Conservation (phyloP, 2,888 invertebrate genomes). For the Apamea crenata region DNA sequence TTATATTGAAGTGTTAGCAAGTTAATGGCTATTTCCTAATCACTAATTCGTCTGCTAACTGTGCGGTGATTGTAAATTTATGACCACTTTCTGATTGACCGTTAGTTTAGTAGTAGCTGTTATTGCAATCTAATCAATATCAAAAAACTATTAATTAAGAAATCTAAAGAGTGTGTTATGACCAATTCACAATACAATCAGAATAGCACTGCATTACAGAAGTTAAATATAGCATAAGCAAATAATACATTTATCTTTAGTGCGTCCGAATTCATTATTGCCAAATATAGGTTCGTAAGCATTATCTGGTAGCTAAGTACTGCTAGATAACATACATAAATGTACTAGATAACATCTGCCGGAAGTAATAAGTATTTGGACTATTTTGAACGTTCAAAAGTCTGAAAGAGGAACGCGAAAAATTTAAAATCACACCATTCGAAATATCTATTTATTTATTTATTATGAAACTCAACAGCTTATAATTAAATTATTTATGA, state of each 20-base stretch:
- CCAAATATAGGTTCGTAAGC: neutral
- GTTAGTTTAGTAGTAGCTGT: neutral
- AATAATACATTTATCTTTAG: neutral
- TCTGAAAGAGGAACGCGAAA: neutral
- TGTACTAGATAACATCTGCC: neutral
- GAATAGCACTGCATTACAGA: neutral
- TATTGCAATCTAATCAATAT: constrained; percentile 9
- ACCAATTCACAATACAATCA: constrained; percentile 4
- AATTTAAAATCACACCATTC: neutral
- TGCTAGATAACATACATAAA: neutral
- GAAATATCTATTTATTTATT: neutral
- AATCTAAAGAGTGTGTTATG: neutral
- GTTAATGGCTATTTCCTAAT: neutral
- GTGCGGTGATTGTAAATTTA: neutral
- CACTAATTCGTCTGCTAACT: neutral
- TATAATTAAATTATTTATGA: too few relatives aligned
- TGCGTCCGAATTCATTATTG: neutral
- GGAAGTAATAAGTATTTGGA: neutral
- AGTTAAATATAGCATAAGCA: neutral
- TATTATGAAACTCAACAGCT: too few relatives aligned
- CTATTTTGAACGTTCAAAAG: neutral
- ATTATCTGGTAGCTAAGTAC: neutral
- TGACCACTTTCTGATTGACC: neutral
- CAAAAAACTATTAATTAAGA: neutral
- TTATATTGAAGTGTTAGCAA: neutral